Conservation (phyloP, 2,113 vertebrate genomes). For the Lophius piscatorius region DNA sequence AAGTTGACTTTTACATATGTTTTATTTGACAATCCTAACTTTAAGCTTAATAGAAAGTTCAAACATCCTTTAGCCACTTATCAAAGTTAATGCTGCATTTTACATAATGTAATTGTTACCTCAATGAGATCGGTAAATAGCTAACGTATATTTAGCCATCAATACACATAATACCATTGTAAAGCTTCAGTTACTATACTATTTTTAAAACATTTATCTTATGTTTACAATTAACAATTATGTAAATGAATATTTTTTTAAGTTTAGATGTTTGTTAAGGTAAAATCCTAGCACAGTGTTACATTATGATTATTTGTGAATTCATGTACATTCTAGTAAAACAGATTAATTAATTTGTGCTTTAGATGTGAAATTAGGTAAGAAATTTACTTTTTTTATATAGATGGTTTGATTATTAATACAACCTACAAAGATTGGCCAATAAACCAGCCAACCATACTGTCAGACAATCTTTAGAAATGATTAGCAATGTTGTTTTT, state of each 20-base stretch:
- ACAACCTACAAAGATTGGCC: slow-evolving; percentile 8
- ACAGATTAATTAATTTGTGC: slow-evolving; percentile 7
- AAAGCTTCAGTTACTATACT: background rate
- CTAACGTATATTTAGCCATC: background rate
- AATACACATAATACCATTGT: background rate
- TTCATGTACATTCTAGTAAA: slow-evolving; percentile 9
- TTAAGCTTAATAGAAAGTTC: slow-evolving; percentile 8
- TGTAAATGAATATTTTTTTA: slow-evolving; percentile 33
- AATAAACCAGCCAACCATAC: slow-evolving; percentile 55
- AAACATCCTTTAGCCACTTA: slow-evolving; percentile 4
- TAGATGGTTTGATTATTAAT: slow-evolving; percentile 19
- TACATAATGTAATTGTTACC: background rate
- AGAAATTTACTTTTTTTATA: slow-evolving; percentile 23
- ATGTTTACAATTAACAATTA: slow-evolving; percentile 37
- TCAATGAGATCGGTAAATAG: background rate
- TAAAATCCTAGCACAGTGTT: too few relatives aligned
- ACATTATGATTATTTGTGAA: too few relatives aligned
- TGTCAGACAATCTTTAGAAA: slow-evolving; percentile 59
- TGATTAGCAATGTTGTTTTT: background rate
- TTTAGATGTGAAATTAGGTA: slow-evolving; percentile 18
- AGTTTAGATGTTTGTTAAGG: background rate
- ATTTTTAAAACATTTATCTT: background rate
- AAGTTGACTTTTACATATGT: too few relatives aligned
- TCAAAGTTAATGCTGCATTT: slow-evolving; percentile 9
- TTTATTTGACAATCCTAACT: too few relatives aligned